Evolutionary conservation across 2,797 vertebrate species (phyloP).

Genomic region (Sorex maritimensis): DNA sequence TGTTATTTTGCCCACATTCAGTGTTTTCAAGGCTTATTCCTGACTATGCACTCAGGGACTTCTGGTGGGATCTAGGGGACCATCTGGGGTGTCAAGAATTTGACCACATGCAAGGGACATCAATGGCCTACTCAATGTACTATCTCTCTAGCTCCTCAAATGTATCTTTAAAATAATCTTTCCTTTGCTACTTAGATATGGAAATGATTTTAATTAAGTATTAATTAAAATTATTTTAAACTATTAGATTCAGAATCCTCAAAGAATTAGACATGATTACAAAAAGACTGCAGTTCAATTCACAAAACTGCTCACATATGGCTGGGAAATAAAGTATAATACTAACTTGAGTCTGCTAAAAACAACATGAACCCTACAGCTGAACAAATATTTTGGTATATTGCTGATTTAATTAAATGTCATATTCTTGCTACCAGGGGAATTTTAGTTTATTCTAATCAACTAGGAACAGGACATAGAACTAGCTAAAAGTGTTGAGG

Average conservation of each 20-base stretch:
- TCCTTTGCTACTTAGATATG: slow-evolving; percentile 64
- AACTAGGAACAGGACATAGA: slow-evolving; percentile 61
- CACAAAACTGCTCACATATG: slow-evolving; percentile 16
- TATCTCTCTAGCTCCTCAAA: no score
- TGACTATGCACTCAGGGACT: no score
- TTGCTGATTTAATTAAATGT: slow-evolving; percentile 84
- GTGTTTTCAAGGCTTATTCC: no score
- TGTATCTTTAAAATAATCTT: slow-evolving; percentile 11
- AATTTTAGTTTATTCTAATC: slow-evolving; percentile 81
- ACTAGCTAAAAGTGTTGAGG: slow-evolving; percentile 62
- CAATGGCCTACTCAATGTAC: no score
- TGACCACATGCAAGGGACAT: no score
- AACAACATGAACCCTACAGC: slow-evolving; percentile 63
- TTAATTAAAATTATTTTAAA: slow-evolving; percentile 71
- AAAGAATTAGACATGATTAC: slow-evolving; percentile 44
- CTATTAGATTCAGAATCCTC: slow-evolving; percentile 53
- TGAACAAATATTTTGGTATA: slow-evolving; percentile 77
- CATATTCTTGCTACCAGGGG: slow-evolving; percentile 73
- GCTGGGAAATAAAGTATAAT: background rate
- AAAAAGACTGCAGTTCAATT: slow-evolving; percentile 74
- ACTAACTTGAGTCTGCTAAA: slow-evolving; percentile 68
- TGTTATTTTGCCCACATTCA: no score
- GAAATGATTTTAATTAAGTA: slow-evolving; percentile 68
- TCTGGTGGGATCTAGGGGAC: no score
- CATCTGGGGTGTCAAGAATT: no score